Base-by-base conservation (phyloP, 2,113 vertebrate species). In the Sinocyclocheilus maitianheensis region DNA sequence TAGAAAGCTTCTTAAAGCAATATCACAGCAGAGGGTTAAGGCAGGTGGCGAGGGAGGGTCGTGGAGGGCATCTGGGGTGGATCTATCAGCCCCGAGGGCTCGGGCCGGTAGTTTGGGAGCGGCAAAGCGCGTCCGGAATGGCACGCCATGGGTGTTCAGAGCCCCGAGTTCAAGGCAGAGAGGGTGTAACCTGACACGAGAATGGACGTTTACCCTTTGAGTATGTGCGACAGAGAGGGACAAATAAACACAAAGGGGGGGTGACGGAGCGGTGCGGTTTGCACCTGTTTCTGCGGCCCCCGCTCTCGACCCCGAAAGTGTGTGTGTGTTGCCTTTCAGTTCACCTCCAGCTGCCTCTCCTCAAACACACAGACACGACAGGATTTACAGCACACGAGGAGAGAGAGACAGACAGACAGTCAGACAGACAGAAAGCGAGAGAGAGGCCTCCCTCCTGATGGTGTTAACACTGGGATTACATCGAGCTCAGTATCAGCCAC, bases 131-230 rank as follows among this genome's bases (percentile, higher is more conserved):
- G 91, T 83, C 60, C 89, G 91, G 95, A 96, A 95, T 95, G 94
- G 95, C 89, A 95, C 95, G 92, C 67, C 26, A n/a, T 86, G 88
- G 34, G 76, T 43, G 62, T 90, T 90, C 18, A 84, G 91, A 93
- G 90, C 89, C 5, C 88, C 84, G 92, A 93, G 94, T 95, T 96
- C 94, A 96, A 95, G 94, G 94, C 94, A 91, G 90, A 86, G 89
- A 83, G 90, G 86, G 89, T 92, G 95, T 93, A 95, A 95, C 93
- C 87, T 90, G 91, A 95, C 91, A 94, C 93, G 91, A 95, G 95
- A 96, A 95, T 95, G 94, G 94, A 94, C 93, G 89, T 94, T 95
- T 95, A 96, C 94, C 94, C 94, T 96, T 95, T 95, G 94, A 95
- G 92, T 11, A 90, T 91, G 86, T 90, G 88, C 65, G 77, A 89